Percentiles rank a stretch among this genome's conserved stretches.
Evolutionary conservation across 2,797 vertebrate genomes (phyloP).

Genomic region (Petrocephalus schoutedeni): DNA sequence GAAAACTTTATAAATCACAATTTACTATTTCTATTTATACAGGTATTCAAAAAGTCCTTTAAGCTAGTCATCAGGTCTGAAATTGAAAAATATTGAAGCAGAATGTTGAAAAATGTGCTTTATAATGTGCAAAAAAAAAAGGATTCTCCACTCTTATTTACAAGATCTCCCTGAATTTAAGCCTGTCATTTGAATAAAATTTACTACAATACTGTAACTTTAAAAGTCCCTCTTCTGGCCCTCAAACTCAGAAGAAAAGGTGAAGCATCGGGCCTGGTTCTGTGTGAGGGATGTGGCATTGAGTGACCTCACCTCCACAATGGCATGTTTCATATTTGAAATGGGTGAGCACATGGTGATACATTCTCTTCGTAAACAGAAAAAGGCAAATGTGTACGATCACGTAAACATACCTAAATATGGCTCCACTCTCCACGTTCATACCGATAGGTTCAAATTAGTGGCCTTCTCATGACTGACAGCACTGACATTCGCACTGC

Average conservation of each 20-base stretch:
- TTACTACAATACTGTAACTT: background rate
- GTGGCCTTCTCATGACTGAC: background rate
- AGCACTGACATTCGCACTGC: background rate
- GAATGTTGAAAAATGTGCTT: conserved; percentile 6
- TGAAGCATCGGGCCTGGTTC: background rate
- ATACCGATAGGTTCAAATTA: background rate
- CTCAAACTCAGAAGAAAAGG: background rate
- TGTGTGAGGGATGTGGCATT: background rate
- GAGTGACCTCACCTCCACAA: background rate
- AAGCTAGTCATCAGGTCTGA: background rate
- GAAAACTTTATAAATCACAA: background rate
- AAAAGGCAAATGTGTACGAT: background rate
- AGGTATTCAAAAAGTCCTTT: background rate
- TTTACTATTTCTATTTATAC: background rate
- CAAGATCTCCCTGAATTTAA: background rate
- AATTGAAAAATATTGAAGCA: background rate
- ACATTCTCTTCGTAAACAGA: background rate
- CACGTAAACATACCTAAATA: background rate
- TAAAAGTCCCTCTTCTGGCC: background rate
- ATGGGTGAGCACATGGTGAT: background rate
- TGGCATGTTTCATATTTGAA: background rate
- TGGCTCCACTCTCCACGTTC: background rate
- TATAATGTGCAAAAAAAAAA: background rate
- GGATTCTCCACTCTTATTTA: background rate
- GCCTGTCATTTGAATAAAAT: background rate